These are phyloP conservation scores for Origma solitaria DNA, from an alignment of 2,113 vertebrate genomes.

Conservation along the genomic window DNA sequence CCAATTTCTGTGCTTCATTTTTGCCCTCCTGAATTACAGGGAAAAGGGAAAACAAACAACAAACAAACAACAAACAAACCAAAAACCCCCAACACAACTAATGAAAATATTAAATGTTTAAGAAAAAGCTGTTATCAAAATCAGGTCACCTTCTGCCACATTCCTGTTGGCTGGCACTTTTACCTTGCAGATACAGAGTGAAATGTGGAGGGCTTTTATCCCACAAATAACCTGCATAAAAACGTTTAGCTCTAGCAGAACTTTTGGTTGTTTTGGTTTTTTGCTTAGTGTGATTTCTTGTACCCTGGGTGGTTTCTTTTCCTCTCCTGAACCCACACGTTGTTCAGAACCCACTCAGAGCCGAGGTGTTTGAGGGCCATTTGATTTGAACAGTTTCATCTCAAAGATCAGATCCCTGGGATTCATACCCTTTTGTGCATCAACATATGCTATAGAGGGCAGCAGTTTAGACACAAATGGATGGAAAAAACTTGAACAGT, in stretches of 20 bases:
- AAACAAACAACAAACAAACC: background rate
- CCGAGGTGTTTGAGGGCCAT: fast-evolving
- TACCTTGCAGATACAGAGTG: background rate
- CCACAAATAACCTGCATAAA: background rate
- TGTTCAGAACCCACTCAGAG: background rate
- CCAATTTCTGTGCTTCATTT: background rate
- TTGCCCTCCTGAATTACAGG: background rate
- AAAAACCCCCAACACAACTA: background rate
- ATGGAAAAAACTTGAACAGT: background rate
- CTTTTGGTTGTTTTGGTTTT: background rate
- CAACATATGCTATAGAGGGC: background rate
- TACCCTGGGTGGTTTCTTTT: background rate
- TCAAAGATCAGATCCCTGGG: background rate
- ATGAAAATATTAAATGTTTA: background rate
- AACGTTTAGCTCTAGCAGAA: background rate
- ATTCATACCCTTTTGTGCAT: background rate
- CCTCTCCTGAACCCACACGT: background rate
- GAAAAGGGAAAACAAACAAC: background rate
- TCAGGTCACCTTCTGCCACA: conserved; percentile 4
- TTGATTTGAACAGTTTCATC: background rate
- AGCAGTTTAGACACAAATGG: background rate
- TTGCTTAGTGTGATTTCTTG: background rate
- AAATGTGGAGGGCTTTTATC: background rate
- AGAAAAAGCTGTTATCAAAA: background rate
- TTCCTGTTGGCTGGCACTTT: background rate